Conservation (phyloP, 2,797 vertebrate species). For the Malurus leucopterus region DNA sequence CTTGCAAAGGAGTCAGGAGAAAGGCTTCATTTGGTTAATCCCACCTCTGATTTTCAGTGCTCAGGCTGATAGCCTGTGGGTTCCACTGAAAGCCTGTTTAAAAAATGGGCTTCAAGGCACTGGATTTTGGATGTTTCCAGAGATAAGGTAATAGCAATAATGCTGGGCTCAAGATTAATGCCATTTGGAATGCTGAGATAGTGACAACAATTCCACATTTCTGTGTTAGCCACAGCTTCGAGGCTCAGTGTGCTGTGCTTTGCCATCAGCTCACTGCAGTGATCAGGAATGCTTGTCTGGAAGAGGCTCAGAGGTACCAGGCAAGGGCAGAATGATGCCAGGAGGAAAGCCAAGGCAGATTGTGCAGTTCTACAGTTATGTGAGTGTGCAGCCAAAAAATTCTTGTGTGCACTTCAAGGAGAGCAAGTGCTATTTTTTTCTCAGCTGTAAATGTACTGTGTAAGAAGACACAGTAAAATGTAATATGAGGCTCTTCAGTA, state of each 20-base stretch:
- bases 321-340: background rate
- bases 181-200: background rate
- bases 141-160: background rate
- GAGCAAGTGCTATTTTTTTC: background rate
- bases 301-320: background rate
- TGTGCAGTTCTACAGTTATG: background rate
- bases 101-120: background rate
- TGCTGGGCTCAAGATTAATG: background rate
- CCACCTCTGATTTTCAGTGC: background rate
- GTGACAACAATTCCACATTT: background rate
- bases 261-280: background rate
- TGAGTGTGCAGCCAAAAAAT: conserved; percentile 4
- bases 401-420: background rate
- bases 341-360: conserved; percentile 24
- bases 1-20: background rate
- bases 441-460: background rate
- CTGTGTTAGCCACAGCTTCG: background rate
- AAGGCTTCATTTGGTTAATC: background rate
- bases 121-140: background rate
- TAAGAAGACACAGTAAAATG: background rate
- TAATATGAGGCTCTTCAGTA: background rate
- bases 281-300: background rate
- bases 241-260: background rate
- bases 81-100: background rate
- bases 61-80: background rate